These are phyloP conservation scores for Halocynthia aurantium DNA, from an alignment of 23 tunicate species.

Conservation along the genomic window DNA sequence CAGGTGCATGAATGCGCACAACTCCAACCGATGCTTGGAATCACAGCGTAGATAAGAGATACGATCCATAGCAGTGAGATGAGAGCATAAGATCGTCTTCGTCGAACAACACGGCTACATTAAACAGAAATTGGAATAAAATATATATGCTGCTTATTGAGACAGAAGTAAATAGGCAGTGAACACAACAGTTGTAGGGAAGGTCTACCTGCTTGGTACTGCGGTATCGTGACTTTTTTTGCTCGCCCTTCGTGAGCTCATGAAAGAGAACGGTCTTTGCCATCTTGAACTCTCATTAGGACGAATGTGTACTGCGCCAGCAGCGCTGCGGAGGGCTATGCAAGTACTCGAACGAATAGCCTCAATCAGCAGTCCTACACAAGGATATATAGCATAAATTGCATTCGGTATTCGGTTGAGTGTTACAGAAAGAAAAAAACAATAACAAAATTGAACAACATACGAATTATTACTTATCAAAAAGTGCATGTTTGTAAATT, in stretches of 20 bases:
- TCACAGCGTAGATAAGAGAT: conserved; percentile 52
- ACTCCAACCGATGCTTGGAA: conserved; percentile 48
- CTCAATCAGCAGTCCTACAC: conserved; percentile 71
- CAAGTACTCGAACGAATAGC: conserved; percentile 59
- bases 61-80: conserved; percentile 63
- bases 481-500: too few species aligned
- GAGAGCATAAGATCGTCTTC: conserved; percentile 45
- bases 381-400: neutral
- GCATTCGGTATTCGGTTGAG: too few species aligned
- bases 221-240: conserved; percentile 16
- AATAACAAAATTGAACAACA: too few species aligned
- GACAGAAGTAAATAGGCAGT: neutral
- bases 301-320: conserved; percentile 29
- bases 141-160: neutral
- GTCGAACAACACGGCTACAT: conserved; percentile 36
- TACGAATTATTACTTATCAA: too few species aligned
- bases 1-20: conserved; percentile 57
- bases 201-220: conserved; percentile 19
- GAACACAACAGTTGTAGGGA: neutral
- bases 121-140: neutral
- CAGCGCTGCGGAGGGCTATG: conserved; percentile 50
- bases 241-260: conserved; percentile 4
- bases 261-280: conserved; percentile 1
- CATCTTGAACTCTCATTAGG: neutral
- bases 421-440: too few species aligned